Conservation (phyloP, 92 coral and sea anemone genomes). For the Palythoa grandiflora region DNA sequence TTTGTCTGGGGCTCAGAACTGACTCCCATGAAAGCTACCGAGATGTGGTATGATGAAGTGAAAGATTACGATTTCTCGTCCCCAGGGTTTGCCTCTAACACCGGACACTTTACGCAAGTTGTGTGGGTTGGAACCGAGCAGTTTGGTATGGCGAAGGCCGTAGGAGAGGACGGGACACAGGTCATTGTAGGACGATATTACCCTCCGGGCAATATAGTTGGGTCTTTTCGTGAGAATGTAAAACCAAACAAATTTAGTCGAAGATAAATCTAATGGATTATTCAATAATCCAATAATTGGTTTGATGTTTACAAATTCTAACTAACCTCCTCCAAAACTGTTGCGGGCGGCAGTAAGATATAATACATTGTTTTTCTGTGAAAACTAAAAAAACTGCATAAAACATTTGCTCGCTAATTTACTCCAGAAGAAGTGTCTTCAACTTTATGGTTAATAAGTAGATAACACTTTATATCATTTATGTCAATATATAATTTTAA, state of each 20-base stretch:
- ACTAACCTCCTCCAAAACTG: not conserved
- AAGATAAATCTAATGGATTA: conserved; percentile 10
- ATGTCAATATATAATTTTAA: not conserved
- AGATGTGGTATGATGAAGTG: conserved; percentile 95
- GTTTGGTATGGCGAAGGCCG: conserved; percentile 95
- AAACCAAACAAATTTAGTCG: conserved; percentile 61
- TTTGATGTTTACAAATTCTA: not conserved
- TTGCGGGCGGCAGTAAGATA: conserved; percentile 31
- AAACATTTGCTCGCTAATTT: not conserved
- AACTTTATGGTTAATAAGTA: not conserved
- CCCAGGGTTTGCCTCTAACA: conserved; percentile 91
- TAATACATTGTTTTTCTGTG: no score
- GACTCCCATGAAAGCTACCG: conserved; percentile 89
- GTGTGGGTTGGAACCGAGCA: conserved; percentile 90
- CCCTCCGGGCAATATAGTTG: conserved; percentile 95
- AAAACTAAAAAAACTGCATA: not conserved
- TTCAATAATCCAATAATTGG: no score
- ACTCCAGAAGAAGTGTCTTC: no score
- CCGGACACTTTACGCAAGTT: conserved; percentile 92
- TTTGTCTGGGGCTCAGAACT: conserved; percentile 87
- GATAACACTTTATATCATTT: no score
- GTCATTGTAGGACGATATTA: conserved; percentile 92
- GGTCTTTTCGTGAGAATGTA: conserved; percentile 91
- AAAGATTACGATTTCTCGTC: conserved; percentile 82
- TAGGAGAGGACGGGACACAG: conserved; percentile 88